phyloP scores from a whole-genome alignment of 2,888 invertebrate genomes.

The Drosophila cognata region DNA sequence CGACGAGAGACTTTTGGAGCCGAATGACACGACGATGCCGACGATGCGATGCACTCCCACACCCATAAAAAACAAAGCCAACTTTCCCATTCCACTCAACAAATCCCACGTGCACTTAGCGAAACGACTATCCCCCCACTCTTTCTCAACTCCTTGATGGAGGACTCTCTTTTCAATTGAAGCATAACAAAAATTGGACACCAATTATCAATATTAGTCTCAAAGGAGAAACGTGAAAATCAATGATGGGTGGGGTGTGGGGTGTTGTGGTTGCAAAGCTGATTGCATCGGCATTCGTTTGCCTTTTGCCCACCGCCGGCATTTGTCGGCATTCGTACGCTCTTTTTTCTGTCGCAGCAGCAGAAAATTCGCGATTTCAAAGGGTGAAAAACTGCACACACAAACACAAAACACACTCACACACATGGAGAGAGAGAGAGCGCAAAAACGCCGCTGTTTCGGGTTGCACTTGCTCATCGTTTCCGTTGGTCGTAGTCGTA shows the following conservation, averaged over 20 bases:
- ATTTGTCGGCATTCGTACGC: conserved; percentile 57
- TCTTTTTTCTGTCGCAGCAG: conserved; percentile 33
- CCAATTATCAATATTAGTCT: conserved; percentile 28
- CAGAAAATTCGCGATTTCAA: conserved; percentile 50
- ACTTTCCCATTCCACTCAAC: background rate
- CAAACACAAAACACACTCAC: conserved; percentile 7
- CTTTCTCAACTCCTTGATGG: background rate
- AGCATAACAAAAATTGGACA: conserved; percentile 26
- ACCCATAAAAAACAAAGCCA: conserved; percentile 12
- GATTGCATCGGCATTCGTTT: conserved; percentile 57
- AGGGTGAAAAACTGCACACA: conserved; percentile 65
- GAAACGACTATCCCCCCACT: background rate
- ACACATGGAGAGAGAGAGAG: conserved; percentile 14
- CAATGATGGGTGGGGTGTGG: conserved; percentile 44
- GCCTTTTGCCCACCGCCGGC: conserved; percentile 41
- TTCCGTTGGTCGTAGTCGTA: conserved; percentile 53
- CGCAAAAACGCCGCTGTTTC: conserved; percentile 47
- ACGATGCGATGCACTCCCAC: conserved; percentile 63
- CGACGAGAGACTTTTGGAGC: conserved; percentile 59
- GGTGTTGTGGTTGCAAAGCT: background rate
- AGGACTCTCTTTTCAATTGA: conserved; percentile 10
- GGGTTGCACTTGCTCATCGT: conserved; percentile 66
- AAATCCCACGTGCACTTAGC: conserved; percentile 15
- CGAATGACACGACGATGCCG: conserved; percentile 42
- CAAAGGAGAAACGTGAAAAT: conserved; percentile 47